phyloP scores from a whole-genome alignment of 35 echinoderm and acorn worm genomes.

The Antedon bifida region DNA sequence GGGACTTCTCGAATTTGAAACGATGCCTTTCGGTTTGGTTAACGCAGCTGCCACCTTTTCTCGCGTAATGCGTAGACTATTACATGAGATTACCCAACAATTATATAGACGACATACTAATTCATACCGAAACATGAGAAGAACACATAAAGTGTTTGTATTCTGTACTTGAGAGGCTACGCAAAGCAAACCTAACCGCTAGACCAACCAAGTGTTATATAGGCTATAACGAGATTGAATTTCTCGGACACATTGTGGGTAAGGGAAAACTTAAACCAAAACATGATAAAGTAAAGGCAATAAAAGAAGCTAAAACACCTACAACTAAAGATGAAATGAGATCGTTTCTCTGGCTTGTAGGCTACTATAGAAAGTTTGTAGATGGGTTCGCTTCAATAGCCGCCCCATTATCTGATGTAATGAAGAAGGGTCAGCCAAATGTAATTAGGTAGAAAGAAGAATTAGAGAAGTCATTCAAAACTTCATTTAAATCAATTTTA shows the following conservation, averaged over 20 bases:
- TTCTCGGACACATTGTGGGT: slow-evolving; percentile 29
- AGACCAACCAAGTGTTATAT: slow-evolving; percentile 23
- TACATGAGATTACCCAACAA: neutral
- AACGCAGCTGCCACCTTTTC: neutral
- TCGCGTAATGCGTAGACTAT: neutral
- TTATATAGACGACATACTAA: slow-evolving; percentile 28
- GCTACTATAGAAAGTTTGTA: slow-evolving; percentile 18
- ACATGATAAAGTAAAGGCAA: slow-evolving; percentile 18
- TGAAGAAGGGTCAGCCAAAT: slow-evolving; percentile 8
- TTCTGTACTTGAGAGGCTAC: neutral
- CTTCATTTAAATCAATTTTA: neutral
- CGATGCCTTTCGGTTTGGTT: slow-evolving; percentile 2
- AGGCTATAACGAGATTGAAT: slow-evolving; percentile 22
- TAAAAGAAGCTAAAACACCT: slow-evolving; percentile 9
- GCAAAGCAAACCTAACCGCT: slow-evolving; percentile 2
- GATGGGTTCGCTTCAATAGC: slow-evolving; percentile 8
- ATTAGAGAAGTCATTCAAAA: slow-evolving; percentile 2
- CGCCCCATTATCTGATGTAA: neutral
- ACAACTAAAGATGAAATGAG: neutral
- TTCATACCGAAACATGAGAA: slow-evolving; percentile 17
- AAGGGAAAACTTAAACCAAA: slow-evolving; percentile 13
- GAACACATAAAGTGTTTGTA: neutral
- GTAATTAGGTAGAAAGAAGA: neutral
- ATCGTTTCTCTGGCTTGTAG: slow-evolving; percentile 12
- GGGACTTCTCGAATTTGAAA: neutral